Base-by-base conservation (phyloP, 1,140 invertebrate genomes). In the Linepithema humile region DNA sequence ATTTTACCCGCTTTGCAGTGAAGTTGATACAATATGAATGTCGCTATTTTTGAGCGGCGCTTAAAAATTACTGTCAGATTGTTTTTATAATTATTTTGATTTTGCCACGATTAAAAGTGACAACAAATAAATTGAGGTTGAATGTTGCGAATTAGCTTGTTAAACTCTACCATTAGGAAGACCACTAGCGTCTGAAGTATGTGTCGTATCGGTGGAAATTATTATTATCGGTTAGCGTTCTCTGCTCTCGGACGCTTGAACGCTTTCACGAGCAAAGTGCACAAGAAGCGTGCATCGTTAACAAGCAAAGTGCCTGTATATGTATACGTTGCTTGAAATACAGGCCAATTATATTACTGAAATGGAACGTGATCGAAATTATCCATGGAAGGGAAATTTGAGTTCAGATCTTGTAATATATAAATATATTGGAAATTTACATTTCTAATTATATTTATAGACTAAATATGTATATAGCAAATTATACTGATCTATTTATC, bases 281-380 rank as follows among this genome's bases (percentile, higher is more conserved):
- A 26, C 72, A 74, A 74, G 72, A 74, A 74, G 55, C 35, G 72
- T 38, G 38, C 72, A 60, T 59, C 70, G 70, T 74, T 60, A 74
- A 60, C 38, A 74, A 60, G 55, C 57, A 60, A 74, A 74, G 59
- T 38, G 55, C 35, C 17, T 74, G 29, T 59, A 60, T 60, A 60
- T 60, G 10, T 17, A 60, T 15, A 74, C 9, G 23, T 38, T 57
- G 20, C 38, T 55, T 43, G 72, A 74, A 60, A 74, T 32, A 20
- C 20, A 55, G 15, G 12, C 35, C 53, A 60, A 60, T 74, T 74
- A 35, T 74, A 40, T 40, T 10, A 7, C 17, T 60, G 38, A 60
- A 60, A 26, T 10, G 2, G 23, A 57, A 3, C 10, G 32, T 59
- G 59, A 74, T 40, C 26, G 15, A 38, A 3, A 60, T 60, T 5